A percentile compares a stretch with the other conserved stretches of the same genome.
Evolutionary conservation across 2,888 invertebrate genomes (phyloP).

Genomic region (Platypus cylindrus): DNA sequence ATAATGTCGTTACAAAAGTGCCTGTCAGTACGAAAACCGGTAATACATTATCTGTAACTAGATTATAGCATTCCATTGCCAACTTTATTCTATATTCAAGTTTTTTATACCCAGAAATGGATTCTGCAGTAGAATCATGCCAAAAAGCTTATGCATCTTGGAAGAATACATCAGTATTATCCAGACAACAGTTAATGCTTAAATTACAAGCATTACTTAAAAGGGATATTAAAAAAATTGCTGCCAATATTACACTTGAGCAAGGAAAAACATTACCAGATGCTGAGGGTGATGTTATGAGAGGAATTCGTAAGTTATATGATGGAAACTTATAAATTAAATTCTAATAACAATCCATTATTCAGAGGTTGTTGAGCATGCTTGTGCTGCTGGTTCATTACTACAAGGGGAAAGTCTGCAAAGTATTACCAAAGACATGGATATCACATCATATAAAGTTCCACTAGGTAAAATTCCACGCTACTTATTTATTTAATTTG

Average conservation of each 20-base stretch:
- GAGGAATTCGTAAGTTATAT: constrained; percentile 80
- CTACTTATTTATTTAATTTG: too few relatives aligned
- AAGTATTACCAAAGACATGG: constrained; percentile 89
- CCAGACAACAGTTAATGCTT: constrained; percentile 63
- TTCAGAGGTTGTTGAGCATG: constrained; percentile 91
- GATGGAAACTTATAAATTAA: too few relatives aligned
- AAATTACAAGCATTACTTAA: constrained; percentile 73
- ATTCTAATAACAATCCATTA: constrained; percentile 12
- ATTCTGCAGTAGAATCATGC: constrained; percentile 73
- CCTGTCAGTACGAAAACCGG: constrained; percentile 69
- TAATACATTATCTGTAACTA: constrained; percentile 52
- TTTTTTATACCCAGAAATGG: constrained; percentile 28
- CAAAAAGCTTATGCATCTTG: constrained; percentile 66
- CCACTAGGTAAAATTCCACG: constrained; percentile 67
- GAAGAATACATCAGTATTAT: constrained; percentile 83
- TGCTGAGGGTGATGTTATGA: constrained; percentile 94
- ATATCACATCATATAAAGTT: constrained; percentile 80
- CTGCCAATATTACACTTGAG: constrained; percentile 84
- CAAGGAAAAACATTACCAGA: constrained; percentile 96
- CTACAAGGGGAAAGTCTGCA: constrained; percentile 87
- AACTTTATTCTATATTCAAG: neutral
- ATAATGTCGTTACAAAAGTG: constrained; percentile 67
- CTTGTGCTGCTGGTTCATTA: constrained; percentile 83
- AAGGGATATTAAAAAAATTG: constrained; percentile 78
- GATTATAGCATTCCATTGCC: neutral